phyloP scores from a whole-genome alignment of 2,888 invertebrate species.

The Sympetrum striolatum region DNA sequence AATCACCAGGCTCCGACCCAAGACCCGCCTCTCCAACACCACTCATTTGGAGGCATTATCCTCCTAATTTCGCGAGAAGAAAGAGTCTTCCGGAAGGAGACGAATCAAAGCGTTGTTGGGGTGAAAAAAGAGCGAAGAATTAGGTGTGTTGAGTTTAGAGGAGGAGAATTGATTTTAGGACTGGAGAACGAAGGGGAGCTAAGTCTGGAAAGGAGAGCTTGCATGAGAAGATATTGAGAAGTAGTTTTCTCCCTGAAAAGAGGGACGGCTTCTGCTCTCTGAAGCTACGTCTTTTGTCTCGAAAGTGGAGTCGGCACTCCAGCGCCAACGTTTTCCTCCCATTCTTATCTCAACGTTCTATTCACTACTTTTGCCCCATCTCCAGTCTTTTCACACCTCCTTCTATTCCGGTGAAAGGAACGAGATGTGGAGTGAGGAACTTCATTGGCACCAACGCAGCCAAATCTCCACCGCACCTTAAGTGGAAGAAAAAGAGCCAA shows the following conservation, averaged over 20 bases:
- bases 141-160: neutral
- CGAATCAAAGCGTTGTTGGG: neutral
- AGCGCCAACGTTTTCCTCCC: neutral
- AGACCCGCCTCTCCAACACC: too few species aligned
- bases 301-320: constrained; percentile 7
- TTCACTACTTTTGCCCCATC: neutral
- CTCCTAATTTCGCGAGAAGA: neutral
- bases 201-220: neutral
- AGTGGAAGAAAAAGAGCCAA: neutral
- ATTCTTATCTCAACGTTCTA: neutral
- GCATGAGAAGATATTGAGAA: neutral
- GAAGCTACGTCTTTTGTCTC: constrained; percentile 7
- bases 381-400: neutral
- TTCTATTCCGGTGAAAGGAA: neutral
- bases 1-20: too few species aligned
- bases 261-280: neutral
- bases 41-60: neutral
- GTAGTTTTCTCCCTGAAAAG: neutral
- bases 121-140: neutral
- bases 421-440: neutral
- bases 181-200: neutral
- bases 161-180: neutral
- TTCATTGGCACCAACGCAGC: neutral
- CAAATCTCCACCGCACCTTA: neutral
- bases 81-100: neutral